Percentiles rank a stretch among this genome's conserved stretches.
phyloP scores from a whole-genome alignment of 2,113 vertebrate genomes.

The Atlantisia rogersi region DNA sequence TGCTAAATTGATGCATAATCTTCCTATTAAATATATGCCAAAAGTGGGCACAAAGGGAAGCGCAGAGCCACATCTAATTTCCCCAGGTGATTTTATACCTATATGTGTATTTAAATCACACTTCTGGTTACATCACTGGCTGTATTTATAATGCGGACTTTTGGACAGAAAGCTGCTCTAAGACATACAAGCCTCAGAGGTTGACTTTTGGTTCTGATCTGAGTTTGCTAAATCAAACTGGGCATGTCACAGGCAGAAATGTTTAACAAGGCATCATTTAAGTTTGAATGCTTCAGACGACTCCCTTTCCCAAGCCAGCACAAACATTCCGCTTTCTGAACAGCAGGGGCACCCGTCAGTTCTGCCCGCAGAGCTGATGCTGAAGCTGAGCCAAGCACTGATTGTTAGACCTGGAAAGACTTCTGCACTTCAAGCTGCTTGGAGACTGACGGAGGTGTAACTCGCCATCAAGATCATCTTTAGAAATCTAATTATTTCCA shows the following conservation, averaged over 20 bases:
- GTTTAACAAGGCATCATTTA: neutral
- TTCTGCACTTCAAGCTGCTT: neutral
- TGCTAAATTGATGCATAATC: conserved; percentile 2
- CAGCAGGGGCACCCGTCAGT: accelerated
- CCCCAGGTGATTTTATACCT: neutral
- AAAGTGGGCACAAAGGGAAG: neutral
- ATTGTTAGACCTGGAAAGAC: neutral
- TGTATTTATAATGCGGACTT: neutral
- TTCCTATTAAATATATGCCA: neutral
- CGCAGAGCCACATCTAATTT: neutral
- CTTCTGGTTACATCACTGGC: neutral
- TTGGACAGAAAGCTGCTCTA: neutral
- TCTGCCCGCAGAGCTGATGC: neutral
- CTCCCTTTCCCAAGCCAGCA: neutral
- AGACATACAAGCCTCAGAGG: neutral
- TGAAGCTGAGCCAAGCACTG: neutral
- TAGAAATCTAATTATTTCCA: neutral
- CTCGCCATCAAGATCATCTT: neutral
- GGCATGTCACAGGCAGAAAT: neutral
- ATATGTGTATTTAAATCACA: neutral
- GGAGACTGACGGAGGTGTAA: neutral
- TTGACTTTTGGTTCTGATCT: neutral
- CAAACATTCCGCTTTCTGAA: neutral
- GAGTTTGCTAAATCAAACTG: neutral
- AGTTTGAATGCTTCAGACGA: neutral